Base-by-base conservation (phyloP, 2,888 invertebrate species). In the Hipparchia semele region DNA sequence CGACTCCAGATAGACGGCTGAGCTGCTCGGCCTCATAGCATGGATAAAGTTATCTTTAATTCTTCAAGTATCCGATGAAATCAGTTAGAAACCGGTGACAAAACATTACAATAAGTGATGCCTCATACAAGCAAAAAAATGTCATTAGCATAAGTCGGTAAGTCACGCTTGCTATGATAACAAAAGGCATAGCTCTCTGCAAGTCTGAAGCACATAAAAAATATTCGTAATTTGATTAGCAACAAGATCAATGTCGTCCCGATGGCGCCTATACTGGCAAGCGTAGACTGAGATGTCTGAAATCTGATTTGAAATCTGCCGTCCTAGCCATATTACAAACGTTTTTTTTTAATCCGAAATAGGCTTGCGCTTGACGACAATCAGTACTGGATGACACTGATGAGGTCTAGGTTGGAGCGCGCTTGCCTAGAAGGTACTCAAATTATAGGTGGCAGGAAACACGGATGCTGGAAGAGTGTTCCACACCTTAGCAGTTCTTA, bases 171-270 rank as follows among this genome's bases (percentile, higher is more conserved):
- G 23, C 23, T 1, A 59, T 45, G 45, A 39, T 39, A n/a, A 12
- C 49, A 68, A 60, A 68, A 67, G 46, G 23, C 62, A 65, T 23
- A 53, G 65, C 56, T 46, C 67, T 58, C 58, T 23, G 39, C 33
- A 13, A 33, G 12, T 6, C 8, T 7, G 6, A n/a, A 12, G 65
- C 23, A 65, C 12, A 12, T 9, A 66, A 53, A 66, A 66, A 39
- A 54, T 12, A 54, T 54, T 23, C 39, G 51, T 51, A 53, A 60
- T 53, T 39, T 13, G 45, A 45, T 69, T 69, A 69, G 69, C 69
- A 69, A 69, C 39, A 70, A 13, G 10, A 70, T 58, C 67, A 68
- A 68, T 64, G 70, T 70, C 70, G 73, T 60, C 10, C 49, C 45
- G 58, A 33, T 59, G 64, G 54, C 72, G 70, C 70, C 68, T 66